phyloP scores from a whole-genome alignment of 2,113 vertebrate species.

The Alosa alosa region DNA sequence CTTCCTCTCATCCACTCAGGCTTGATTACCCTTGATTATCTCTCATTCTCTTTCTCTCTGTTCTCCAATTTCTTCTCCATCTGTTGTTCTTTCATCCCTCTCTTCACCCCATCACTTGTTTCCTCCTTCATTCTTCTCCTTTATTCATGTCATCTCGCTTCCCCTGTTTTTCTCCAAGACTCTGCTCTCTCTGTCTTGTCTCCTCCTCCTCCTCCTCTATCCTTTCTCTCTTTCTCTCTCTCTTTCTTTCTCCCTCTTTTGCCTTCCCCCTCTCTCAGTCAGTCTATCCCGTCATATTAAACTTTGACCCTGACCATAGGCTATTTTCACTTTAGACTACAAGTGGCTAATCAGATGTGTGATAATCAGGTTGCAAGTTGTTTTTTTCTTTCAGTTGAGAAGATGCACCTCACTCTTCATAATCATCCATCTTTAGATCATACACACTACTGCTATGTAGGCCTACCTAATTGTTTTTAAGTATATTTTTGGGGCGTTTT shows the following conservation, averaged over 20 bases:
- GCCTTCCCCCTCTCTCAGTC: slow-evolving; percentile 29
- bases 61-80: background rate
- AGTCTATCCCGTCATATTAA: slow-evolving; percentile 5
- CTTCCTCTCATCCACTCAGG: background rate
- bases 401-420: too few relatives aligned
- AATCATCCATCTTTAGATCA: too few relatives aligned
- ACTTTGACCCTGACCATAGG: too few relatives aligned
- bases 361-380: too few relatives aligned
- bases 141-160: too few relatives aligned
- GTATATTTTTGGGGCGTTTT: too few relatives aligned
- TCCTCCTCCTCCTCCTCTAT: background rate
- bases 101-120: background rate
- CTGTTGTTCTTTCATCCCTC: background rate
- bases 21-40: background rate
- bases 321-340: too few relatives aligned
- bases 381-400: too few relatives aligned
- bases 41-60: background rate
- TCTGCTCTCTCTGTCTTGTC: background rate
- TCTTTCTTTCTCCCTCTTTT: background rate
- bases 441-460: too few relatives aligned
- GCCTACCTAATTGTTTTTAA: too few relatives aligned
- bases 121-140: too few relatives aligned
- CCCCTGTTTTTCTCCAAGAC: background rate
- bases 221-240: background rate
- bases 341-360: too few relatives aligned